Evolutionary conservation across 2,113 vertebrate species (phyloP).

Genomic region (Bombycilla garrulus): DNA sequence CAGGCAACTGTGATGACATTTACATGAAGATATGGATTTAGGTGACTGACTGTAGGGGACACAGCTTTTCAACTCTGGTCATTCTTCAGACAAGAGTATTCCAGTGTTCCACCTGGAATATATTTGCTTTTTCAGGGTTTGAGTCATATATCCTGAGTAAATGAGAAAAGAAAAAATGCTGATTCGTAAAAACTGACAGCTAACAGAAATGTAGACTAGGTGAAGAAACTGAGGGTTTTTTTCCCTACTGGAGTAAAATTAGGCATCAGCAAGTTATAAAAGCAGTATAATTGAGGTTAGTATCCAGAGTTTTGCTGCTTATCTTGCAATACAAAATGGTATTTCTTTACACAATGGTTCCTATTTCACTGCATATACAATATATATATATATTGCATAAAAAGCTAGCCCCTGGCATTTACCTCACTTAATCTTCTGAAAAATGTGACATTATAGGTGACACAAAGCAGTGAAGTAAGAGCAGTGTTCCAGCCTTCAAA

Average conservation of each 20-base stretch:
- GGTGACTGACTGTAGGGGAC: constrained; percentile 78
- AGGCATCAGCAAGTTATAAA: background rate
- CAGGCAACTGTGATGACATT: constrained; percentile 26
- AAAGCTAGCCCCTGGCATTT: background rate
- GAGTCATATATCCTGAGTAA: constrained; percentile 85
- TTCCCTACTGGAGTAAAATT: background rate
- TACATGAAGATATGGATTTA: constrained; percentile 51
- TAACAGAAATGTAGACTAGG: background rate
- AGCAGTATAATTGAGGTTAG: background rate
- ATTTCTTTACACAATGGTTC: background rate
- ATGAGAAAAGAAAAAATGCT: background rate
- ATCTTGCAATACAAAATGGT: background rate
- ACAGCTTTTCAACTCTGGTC: constrained; percentile 83
- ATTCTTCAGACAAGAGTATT: constrained; percentile 77
- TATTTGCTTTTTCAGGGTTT: constrained; percentile 83
- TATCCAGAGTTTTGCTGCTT: background rate
- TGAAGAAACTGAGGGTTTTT: background rate
- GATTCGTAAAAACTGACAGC: background rate
- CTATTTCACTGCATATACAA: background rate
- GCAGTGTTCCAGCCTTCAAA: background rate
- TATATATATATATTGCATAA: no score
- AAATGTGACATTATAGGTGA: background rate
- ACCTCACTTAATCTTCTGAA: background rate
- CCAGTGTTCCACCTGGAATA: constrained; percentile 91
- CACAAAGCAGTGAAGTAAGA: background rate